These are phyloP conservation scores for Chrysotoxum bicinctum DNA, from an alignment of 2,888 invertebrate species.

Conservation along the genomic window DNA sequence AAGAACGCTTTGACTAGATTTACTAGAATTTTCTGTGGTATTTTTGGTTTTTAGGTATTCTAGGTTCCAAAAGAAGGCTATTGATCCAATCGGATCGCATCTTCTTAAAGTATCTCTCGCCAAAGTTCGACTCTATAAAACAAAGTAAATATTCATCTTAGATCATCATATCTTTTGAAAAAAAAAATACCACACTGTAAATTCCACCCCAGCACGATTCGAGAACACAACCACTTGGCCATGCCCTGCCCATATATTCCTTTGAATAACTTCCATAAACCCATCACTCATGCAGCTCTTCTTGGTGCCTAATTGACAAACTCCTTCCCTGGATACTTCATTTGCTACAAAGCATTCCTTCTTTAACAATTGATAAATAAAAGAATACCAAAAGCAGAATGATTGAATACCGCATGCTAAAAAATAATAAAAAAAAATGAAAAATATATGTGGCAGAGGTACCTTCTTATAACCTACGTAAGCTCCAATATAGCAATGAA, in stretches of 20 bases:
- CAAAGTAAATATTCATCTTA: background rate
- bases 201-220: slow-evolving; percentile 15
- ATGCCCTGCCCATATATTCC: background rate
- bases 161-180: background rate
- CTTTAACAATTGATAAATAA: slow-evolving; percentile 53
- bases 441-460: background rate
- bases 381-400: slow-evolving; percentile 47
- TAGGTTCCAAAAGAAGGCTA: too few relatives aligned
- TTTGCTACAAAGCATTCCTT: slow-evolving; percentile 49
- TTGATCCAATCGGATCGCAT: too few relatives aligned
- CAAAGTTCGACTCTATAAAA: too few relatives aligned
- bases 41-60: too few relatives aligned
- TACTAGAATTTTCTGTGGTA: too few relatives aligned
- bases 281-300: slow-evolving; percentile 8
- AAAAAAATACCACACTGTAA: background rate
- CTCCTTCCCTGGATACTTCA: slow-evolving; percentile 39
- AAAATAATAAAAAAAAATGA: slow-evolving; percentile 37
- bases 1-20: too few relatives aligned
- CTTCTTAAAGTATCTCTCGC: too few relatives aligned
- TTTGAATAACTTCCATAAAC: background rate
- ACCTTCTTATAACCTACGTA: background rate
- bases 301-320: slow-evolving; percentile 12
- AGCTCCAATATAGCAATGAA: slow-evolving; percentile 3
- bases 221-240: slow-evolving; percentile 1
- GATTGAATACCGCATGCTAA: slow-evolving; percentile 64